Evolutionary conservation across 2,888 invertebrate species (phyloP).

Genomic region (Liposcelis brunnea): DNA sequence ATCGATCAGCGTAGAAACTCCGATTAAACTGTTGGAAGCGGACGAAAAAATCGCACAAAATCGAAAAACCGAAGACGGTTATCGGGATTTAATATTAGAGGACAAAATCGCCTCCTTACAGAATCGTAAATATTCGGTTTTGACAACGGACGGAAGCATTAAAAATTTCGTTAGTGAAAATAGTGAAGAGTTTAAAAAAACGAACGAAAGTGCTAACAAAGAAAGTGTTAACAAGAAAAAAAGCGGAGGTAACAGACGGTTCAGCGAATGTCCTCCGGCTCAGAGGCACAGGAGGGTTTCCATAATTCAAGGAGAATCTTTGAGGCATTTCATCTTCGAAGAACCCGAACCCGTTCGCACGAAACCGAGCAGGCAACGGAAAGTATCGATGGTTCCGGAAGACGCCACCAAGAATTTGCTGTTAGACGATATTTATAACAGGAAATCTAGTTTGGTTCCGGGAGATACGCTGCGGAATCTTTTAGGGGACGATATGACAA

Average conservation of each 20-base stretch:
- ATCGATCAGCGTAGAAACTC: conserved; percentile 8
- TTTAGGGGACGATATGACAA: background rate
- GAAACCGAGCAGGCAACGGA: background rate
- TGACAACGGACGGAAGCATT: conserved; percentile 3
- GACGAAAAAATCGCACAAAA: conserved; percentile 2
- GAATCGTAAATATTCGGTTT: conserved; percentile 5
- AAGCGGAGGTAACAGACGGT: background rate
- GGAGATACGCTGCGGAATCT: conserved; percentile 6
- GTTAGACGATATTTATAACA: conserved; percentile 2
- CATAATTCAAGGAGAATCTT: conserved; percentile 3
- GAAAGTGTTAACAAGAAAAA: background rate
- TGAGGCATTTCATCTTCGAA: conserved; percentile 6
- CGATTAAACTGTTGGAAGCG: conserved; percentile 3
- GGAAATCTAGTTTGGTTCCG: conserved; percentile 6
- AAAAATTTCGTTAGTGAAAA: conserved; percentile 9
- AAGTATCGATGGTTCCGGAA: conserved; percentile 1
- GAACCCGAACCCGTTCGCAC: background rate
- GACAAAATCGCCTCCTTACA: conserved; percentile 1
- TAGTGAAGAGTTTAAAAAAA: background rate
- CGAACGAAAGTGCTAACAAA: background rate
- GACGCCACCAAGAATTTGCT: background rate
- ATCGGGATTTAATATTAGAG: conserved; percentile 3
- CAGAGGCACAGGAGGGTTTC: conserved; percentile 5
- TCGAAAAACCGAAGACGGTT: conserved; percentile 1
- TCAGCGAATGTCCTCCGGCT: background rate